Evolutionary conservation across 30 jellyfish, hydroid and myxozoan genomes (phyloP), one percentile per base, ranked within the genome.

Genomic region (Catostylus mosaicus): DNA sequence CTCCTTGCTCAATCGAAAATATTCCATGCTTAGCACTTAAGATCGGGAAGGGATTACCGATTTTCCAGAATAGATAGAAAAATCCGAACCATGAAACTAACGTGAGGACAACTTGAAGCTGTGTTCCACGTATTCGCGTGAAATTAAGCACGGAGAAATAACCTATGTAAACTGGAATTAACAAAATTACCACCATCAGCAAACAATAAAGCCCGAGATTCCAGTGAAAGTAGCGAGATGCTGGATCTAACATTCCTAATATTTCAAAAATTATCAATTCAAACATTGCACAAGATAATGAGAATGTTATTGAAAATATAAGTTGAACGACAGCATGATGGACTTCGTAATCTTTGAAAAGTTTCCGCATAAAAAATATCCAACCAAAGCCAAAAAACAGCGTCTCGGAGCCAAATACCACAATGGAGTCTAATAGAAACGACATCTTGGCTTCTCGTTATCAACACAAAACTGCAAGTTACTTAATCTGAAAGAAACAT

Each of bases 1-100:
- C 91, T 2, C 99, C 99, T 89, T 94, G 99, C 83, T 94, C 99
- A 78, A 94, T 94, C 16, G 99, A 94, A 30, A 94, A 94, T 4
- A 94, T 88, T 29, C 99, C 97, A 64, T 88, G 96, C 57, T 87
- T 84, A 8, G 96, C 95, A 68, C 95, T 88, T 35, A 94, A 90
- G 47, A 94, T 94, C 10, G 97, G 97, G 72, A 88, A 94, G 48
- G 99, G 99, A 65, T 94, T 88, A 29, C 99, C 96, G 26, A 88
- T 43, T 56, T 94, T 94, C 99, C 99, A 94, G 70, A 94, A 94
- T 65, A 76, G 75, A 65, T 94, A 94, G 65, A 94, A 94, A 72
- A 88, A 88, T 20, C 91, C 92, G 72, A 88, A 78, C 97, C 97
- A 94, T 59, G 77, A 59, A 33, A 78, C 62, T 27, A 88, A 73